Evolutionary conservation across 2,797 vertebrate genomes (phyloP).

Genomic region (Molothrus aeneus): DNA sequence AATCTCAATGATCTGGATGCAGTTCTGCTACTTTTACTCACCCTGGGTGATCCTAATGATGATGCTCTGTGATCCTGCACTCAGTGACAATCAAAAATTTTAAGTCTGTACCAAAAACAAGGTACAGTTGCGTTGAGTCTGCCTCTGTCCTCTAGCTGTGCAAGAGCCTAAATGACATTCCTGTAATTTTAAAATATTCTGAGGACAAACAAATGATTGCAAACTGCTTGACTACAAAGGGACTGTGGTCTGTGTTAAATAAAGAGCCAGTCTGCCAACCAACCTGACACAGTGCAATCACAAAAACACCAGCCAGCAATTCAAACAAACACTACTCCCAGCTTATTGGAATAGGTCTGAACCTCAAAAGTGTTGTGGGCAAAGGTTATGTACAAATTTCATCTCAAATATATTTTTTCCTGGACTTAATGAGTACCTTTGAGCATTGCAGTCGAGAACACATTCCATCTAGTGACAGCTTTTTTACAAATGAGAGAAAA

Average conservation of each 20-base stretch:
- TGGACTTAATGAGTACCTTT: constrained; percentile 49
- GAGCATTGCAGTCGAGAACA: constrained; percentile 29
- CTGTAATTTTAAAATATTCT: background rate
- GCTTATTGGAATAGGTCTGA: background rate
- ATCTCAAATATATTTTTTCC: background rate
- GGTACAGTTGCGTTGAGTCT: background rate
- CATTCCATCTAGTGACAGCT: constrained; percentile 20
- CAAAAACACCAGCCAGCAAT: background rate
- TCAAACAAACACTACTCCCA: background rate
- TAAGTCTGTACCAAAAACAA: background rate
- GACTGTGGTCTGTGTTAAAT: background rate
- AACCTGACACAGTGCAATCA: background rate
- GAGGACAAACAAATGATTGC: background rate
- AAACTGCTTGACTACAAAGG: background rate
- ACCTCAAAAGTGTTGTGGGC: background rate
- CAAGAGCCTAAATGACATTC: background rate
- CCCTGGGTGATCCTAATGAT: background rate
- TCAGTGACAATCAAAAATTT: background rate
- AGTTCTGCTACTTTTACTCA: background rate
- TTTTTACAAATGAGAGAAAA: constrained; percentile 66
- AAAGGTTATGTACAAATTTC: constrained; percentile 22
- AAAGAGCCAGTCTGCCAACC: background rate
- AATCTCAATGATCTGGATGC: background rate
- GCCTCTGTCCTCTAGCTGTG: background rate
- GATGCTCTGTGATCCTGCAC: background rate